Conservation (phyloP, 2,888 invertebrate species). For the Arge pagana region DNA sequence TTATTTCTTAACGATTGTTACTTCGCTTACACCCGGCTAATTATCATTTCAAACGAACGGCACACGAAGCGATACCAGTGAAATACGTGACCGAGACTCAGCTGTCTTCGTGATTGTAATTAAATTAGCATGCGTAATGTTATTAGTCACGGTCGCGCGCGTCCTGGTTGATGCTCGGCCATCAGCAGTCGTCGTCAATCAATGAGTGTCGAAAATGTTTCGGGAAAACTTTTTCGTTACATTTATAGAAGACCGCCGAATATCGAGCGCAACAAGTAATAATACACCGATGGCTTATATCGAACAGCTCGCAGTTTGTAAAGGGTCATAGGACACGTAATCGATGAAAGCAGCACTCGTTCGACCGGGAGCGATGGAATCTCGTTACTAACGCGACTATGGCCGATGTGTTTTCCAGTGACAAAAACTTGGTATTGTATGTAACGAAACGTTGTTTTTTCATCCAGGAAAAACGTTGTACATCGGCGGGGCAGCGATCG, state of each 20-base stretch:
- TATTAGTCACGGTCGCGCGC: too few species aligned
- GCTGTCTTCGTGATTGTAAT: too few species aligned
- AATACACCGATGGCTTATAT: constrained; percentile 7
- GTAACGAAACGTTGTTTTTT: constrained; percentile 10
- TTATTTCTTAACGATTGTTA: too few species aligned
- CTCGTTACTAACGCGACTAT: not conserved
- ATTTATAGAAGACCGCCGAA: constrained; percentile 6
- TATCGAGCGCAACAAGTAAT: constrained; percentile 4
- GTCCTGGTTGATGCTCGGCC: too few species aligned
- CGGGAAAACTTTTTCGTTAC: constrained; percentile 9
- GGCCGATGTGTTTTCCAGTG: not conserved
- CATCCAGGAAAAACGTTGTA: constrained; percentile 38
- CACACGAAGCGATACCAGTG: too few species aligned
- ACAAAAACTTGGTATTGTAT: not conserved
- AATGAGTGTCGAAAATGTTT: constrained; percentile 1
- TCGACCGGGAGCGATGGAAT: not conserved
- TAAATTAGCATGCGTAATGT: too few species aligned
- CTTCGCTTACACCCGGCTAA: too few species aligned
- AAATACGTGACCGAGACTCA: too few species aligned
- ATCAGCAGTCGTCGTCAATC: not conserved
- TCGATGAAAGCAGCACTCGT: not conserved
- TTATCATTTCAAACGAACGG: too few species aligned
- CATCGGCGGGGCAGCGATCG: constrained; percentile 30
- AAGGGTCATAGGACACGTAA: not conserved
- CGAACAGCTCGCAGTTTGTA: not conserved